Evolutionary conservation across 2,888 invertebrate genomes (phyloP).

Genomic region (Noctuana brunneofusca): DNA sequence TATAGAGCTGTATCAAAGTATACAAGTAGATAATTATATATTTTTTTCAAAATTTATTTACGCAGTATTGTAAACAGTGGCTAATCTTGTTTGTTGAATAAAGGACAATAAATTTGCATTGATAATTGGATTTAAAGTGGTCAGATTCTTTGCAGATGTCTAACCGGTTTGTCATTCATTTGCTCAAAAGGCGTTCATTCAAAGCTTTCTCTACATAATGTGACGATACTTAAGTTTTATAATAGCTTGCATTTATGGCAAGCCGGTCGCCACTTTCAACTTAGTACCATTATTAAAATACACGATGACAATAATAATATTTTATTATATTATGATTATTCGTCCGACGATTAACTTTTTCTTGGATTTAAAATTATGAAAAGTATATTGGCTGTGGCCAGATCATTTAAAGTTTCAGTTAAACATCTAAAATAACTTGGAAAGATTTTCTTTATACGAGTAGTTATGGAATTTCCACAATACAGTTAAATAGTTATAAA

Average conservation of each 20-base stretch:
- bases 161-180: conserved; percentile 40
- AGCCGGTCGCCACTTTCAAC: conserved; percentile 2
- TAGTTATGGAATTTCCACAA: too few relatives aligned
- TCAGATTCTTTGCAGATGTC: conserved; percentile 44
- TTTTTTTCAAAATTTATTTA: too few relatives aligned
- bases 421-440: not conserved
- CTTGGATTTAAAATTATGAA: too few relatives aligned
- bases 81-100: not conserved
- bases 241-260: conserved; percentile 6
- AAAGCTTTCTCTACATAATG: conserved; percentile 14
- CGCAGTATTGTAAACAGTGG: too few relatives aligned
- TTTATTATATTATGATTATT: too few relatives aligned
- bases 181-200: not conserved
- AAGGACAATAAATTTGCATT: conserved; percentile 54
- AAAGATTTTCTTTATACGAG: too few relatives aligned
- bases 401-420: too few relatives aligned
- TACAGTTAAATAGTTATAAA: not conserved
- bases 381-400: too few relatives aligned
- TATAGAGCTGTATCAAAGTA: too few relatives aligned
- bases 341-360: too few relatives aligned
- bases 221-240: not conserved
- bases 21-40: too few relatives aligned
- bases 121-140: conserved; percentile 48
- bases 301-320: too few relatives aligned
- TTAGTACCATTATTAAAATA: not conserved